A percentile compares a stretch with the other conserved stretches of the same genome.
These are phyloP conservation scores for Fragum sueziense DNA, from an alignment of 2,888 invertebrate genomes.

Conservation along the genomic window DNA sequence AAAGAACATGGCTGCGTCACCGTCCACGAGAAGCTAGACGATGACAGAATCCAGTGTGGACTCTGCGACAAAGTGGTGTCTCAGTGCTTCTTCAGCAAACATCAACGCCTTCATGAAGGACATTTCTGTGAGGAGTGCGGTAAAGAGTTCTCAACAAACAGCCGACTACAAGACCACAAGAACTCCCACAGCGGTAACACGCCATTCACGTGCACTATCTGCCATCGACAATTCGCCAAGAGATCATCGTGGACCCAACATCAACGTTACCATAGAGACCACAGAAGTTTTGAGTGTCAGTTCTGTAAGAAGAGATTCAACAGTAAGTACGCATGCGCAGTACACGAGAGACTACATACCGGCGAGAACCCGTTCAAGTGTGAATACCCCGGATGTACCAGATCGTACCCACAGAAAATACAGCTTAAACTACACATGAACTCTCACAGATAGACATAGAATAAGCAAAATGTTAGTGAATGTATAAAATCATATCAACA, in stretches of 20 bases:
- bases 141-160: conserved; percentile 56
- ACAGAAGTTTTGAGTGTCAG: conserved; percentile 45
- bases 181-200: conserved; percentile 45
- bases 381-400: conserved; percentile 51
- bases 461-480: too few species aligned
- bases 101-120: conserved; percentile 55
- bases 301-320: conserved; percentile 56
- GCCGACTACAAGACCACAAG: conserved; percentile 55
- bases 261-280: conserved; percentile 56
- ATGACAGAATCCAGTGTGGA: conserved; percentile 51
- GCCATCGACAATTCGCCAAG: conserved; percentile 53
- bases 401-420: conserved; percentile 57
- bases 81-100: conserved; percentile 56
- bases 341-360: conserved; percentile 58
- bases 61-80: conserved; percentile 55
- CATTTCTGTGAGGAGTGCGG: conserved; percentile 50
- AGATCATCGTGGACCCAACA: conserved; percentile 57
- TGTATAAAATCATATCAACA: too few species aligned
- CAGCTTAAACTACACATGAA: conserved; percentile 49
- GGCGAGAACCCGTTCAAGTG: conserved; percentile 58
- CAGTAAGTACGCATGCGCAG: conserved; percentile 57
- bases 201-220: conserved; percentile 48
- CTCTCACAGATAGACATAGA: conserved; percentile 7
- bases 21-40: conserved; percentile 36
- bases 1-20: conserved; percentile 42